Evolutionary conservation across 2,888 invertebrate species (phyloP).

Genomic region (Polylopha cassiicola): DNA sequence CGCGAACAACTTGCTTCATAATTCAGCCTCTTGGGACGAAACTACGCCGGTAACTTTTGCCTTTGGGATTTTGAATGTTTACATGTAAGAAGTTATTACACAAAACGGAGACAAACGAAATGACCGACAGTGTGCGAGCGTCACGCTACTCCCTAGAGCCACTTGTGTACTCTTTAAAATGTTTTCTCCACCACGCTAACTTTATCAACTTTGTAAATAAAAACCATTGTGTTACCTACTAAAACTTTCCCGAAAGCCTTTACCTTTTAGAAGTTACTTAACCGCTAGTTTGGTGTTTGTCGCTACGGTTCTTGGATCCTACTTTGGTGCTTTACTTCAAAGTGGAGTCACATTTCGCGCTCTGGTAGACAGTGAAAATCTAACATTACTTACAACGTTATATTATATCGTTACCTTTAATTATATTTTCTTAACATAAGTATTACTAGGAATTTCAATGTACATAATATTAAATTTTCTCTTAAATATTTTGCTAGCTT

Average conservation of each 20-base stretch:
- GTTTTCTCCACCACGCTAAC: neutral
- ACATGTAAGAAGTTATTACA: slow-evolving; percentile 30
- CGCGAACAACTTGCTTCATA: slow-evolving; percentile 58
- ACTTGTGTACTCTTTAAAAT: slow-evolving; percentile 10
- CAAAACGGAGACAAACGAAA: slow-evolving; percentile 27
- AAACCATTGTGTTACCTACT: slow-evolving; percentile 1
- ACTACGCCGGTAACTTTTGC: slow-evolving; percentile 40
- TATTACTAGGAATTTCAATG: too few species aligned
- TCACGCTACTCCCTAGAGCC: slow-evolving; percentile 42
- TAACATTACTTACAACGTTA: too few species aligned
- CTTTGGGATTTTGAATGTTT: slow-evolving; percentile 43
- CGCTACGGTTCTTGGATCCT: slow-evolving; percentile 4
- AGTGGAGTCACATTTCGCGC: slow-evolving; percentile 11
- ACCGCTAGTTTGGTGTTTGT: slow-evolving; percentile 15
- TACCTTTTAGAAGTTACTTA: slow-evolving; percentile 12
- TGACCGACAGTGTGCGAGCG: slow-evolving; percentile 26
- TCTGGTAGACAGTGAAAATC: slow-evolving; percentile 2
- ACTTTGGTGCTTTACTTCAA: slow-evolving; percentile 3
- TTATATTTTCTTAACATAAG: too few species aligned
- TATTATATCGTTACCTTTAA: too few species aligned
- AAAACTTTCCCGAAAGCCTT: slow-evolving; percentile 9
- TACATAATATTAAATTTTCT: too few species aligned
- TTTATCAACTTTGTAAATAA: slow-evolving; percentile 11
- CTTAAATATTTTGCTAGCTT: too few species aligned
- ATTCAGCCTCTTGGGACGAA: slow-evolving; percentile 48